Evolutionary conservation across 2,888 invertebrate genomes (phyloP).

Genomic region (Melieria omissa): DNA sequence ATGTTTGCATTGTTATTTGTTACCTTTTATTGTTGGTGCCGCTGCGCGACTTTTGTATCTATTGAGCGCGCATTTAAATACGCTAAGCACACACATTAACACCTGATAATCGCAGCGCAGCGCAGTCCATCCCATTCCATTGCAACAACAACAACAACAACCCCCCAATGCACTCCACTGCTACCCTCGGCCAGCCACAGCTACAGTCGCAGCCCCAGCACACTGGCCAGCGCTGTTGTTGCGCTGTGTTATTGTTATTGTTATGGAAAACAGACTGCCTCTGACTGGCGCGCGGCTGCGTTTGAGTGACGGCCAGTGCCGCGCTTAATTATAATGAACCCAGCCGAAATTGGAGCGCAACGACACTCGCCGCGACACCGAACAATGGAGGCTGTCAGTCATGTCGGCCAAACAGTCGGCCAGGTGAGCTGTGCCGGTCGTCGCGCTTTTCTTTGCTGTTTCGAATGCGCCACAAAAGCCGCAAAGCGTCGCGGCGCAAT

Average conservation of each 20-base stretch:
- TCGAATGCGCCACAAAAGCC: neutral
- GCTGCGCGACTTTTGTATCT: neutral
- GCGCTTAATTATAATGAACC: constrained; percentile 28
- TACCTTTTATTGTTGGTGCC: neutral
- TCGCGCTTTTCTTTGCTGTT: neutral
- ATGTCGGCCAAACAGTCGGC: constrained; percentile 5
- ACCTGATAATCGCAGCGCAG: constrained; percentile 52
- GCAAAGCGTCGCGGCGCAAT: constrained; percentile 24
- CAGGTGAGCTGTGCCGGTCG: neutral
- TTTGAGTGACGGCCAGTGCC: constrained; percentile 14
- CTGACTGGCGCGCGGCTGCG: neutral
- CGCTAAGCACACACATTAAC: constrained; percentile 59
- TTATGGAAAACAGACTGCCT: constrained; percentile 32
- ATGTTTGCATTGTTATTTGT: constrained; percentile 4
- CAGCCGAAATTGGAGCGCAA: constrained; percentile 28
- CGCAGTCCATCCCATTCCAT: constrained; percentile 28
- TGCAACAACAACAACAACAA: too few species aligned
- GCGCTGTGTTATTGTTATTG: constrained; percentile 14
- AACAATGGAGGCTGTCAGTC: constrained; percentile 28
- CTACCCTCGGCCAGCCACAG: too few species aligned
- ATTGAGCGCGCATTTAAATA: constrained; percentile 4
- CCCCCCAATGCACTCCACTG: too few species aligned
- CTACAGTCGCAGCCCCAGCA: too few species aligned
- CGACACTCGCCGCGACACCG: constrained; percentile 22
- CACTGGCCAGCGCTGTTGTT: neutral